Evolutionary conservation across 2,888 invertebrate genomes (phyloP).

Genomic region (Rhimphoctona megacephalus): DNA sequence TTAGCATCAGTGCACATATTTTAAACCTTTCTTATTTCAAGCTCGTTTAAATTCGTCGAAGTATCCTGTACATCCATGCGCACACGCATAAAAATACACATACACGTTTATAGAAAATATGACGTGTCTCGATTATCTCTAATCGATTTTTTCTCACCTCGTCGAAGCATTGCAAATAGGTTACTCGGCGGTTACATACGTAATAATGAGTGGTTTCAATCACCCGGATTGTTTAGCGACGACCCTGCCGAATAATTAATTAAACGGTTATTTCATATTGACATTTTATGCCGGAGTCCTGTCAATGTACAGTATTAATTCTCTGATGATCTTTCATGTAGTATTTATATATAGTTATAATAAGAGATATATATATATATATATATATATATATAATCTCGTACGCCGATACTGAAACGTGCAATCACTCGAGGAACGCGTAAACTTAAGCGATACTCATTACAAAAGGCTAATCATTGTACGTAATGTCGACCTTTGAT

Average conservation of each 20-base stretch:
- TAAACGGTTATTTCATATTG: slow-evolving; percentile 41
- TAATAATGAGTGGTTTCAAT: slow-evolving; percentile 63
- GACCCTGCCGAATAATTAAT: slow-evolving; percentile 44
- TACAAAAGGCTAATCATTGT: slow-evolving; percentile 64
- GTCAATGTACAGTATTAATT: slow-evolving; percentile 23
- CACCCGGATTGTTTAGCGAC: slow-evolving; percentile 56
- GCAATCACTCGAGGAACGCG: slow-evolving; percentile 45
- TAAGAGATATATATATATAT: slow-evolving; percentile 24
- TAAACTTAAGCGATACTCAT: slow-evolving; percentile 59
- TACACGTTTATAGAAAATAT: slow-evolving; percentile 19
- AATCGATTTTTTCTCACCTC: slow-evolving; percentile 34
- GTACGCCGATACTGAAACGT: slow-evolving; percentile 38
- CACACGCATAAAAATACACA: background rate
- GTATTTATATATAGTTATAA: background rate
- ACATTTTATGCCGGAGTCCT: slow-evolving; percentile 32
- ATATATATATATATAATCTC: slow-evolving; percentile 14
- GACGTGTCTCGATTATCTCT: slow-evolving; percentile 45
- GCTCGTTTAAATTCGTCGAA: slow-evolving; percentile 20
- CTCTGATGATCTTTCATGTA: slow-evolving; percentile 14
- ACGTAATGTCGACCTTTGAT: slow-evolving; percentile 62
- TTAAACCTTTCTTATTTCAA: background rate
- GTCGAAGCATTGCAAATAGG: background rate
- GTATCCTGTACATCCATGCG: background rate
- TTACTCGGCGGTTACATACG: background rate
- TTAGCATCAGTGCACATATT: slow-evolving; percentile 5